phyloP scores from a whole-genome alignment of 2,888 invertebrate genomes.

The Rhingia campestris region DNA sequence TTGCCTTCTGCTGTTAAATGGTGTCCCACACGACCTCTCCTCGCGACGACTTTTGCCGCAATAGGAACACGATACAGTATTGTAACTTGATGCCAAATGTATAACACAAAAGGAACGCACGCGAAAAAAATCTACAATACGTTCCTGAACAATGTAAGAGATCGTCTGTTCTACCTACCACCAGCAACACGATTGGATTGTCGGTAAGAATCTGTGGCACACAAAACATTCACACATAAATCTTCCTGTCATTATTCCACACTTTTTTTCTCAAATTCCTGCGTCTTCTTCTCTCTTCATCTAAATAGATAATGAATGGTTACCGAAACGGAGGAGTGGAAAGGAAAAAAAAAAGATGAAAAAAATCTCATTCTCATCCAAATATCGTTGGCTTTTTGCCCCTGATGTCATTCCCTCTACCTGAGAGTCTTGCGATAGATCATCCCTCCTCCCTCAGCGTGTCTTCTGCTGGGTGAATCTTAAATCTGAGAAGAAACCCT shows the following conservation, averaged over 20 bases:
- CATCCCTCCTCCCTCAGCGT: slow-evolving; percentile 46
- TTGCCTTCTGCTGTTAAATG: slow-evolving; percentile 35
- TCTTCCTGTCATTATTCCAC: slow-evolving; percentile 69
- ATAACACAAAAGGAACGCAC: slow-evolving; percentile 59
- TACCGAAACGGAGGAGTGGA: slow-evolving; percentile 54
- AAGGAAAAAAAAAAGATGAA: slow-evolving; percentile 30
- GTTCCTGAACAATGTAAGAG: slow-evolving; percentile 37
- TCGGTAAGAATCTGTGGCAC: slow-evolving; percentile 70
- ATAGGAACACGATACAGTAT: slow-evolving; percentile 70
- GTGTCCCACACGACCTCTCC: slow-evolving; percentile 55
- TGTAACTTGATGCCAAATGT: slow-evolving; percentile 67
- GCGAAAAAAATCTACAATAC: slow-evolving; percentile 49
- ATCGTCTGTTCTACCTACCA: slow-evolving; percentile 61
- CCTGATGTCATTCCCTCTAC: slow-evolving; percentile 71
- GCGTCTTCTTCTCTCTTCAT: slow-evolving; percentile 12
- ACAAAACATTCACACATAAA: slow-evolving; percentile 73
- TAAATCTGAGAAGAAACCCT: slow-evolving; percentile 53
- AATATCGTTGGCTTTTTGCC: slow-evolving; percentile 53
- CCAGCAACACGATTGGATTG: slow-evolving; percentile 54
- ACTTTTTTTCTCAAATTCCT: slow-evolving; percentile 26
- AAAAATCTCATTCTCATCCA: slow-evolving; percentile 45
- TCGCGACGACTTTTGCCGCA: slow-evolving; percentile 10
- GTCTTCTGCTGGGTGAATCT: slow-evolving; percentile 38
- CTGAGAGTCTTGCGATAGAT: slow-evolving; percentile 67
- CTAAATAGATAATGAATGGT: slow-evolving; percentile 72